These are phyloP conservation scores for Leptinotarsa peninsularis DNA, from an alignment of 2,888 invertebrate genomes.

Conservation along the genomic window DNA sequence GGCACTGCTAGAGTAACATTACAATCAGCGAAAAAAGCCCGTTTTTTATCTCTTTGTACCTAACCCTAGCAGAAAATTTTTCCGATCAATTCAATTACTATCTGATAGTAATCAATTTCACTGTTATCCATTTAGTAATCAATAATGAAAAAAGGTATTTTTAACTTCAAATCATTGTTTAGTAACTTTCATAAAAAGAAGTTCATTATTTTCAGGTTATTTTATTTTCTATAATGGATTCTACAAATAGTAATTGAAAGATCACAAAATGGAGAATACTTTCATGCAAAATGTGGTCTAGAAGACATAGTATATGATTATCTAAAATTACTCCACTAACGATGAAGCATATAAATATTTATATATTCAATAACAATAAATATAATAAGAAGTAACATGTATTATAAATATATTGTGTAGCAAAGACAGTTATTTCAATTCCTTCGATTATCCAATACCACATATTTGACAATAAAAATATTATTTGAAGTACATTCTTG, in stretches of 20 bases:
- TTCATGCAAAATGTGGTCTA: background rate
- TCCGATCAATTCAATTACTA: background rate
- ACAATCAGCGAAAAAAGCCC: background rate
- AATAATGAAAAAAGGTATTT: no score
- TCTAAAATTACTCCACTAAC: background rate
- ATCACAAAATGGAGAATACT: no score
- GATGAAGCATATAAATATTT: background rate
- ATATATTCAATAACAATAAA: slow-evolving; percentile 2
- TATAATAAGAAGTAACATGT: background rate
- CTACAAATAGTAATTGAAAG: no score
- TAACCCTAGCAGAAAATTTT: background rate
- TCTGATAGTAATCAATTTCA: background rate
- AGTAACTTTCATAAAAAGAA: no score
- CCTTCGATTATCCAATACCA: background rate
- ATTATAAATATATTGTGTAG: background rate
- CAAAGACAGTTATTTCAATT: background rate
- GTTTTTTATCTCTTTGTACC: background rate
- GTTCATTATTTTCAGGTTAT: no score
- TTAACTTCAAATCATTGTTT: no score
- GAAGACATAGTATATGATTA: background rate
- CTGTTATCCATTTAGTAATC: no score
- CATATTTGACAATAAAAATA: background rate
- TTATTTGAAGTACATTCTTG: background rate
- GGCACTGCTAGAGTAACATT: background rate
- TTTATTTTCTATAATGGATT: no score